These are phyloP conservation scores for Drosophila prolongata DNA, from an alignment of 2,888 invertebrate species.

Conservation along the genomic window DNA sequence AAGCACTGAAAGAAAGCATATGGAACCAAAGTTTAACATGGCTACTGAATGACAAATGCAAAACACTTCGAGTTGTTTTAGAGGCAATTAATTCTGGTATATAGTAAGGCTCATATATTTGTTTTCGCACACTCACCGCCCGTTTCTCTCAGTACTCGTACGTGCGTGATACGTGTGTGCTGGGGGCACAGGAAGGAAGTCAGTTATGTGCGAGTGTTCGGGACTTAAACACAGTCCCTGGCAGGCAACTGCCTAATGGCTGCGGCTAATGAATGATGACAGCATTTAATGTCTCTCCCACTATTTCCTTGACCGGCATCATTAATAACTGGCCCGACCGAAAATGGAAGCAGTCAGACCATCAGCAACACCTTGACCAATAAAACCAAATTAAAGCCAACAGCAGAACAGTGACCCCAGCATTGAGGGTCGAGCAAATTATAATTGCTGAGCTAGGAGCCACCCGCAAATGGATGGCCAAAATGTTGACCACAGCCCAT, in stretches of 20 bases:
- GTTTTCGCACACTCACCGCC: neutral
- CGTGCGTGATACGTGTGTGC: slow-evolving; percentile 9
- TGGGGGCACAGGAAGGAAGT: slow-evolving; percentile 50
- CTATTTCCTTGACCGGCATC: slow-evolving; percentile 36
- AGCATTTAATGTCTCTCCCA: slow-evolving; percentile 61
- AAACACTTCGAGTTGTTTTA: no score
- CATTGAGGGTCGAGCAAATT: slow-evolving; percentile 9
- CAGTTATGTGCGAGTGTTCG: slow-evolving; percentile 59
- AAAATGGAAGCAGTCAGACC: slow-evolving; percentile 26
- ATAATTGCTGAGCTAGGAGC: slow-evolving; percentile 32
- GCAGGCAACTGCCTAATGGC: slow-evolving; percentile 63
- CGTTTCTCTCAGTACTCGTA: slow-evolving; percentile 21
- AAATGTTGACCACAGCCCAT: slow-evolving; percentile 66
- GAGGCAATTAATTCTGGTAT: no score
- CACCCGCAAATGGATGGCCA: slow-evolving; percentile 23
- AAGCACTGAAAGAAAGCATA: slow-evolving; percentile 9
- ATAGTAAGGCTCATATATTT: neutral
- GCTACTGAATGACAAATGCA: neutral
- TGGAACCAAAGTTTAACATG: no score
- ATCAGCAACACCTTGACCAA: slow-evolving; percentile 59
- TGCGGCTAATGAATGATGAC: slow-evolving; percentile 78
- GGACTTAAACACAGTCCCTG: slow-evolving; percentile 50
- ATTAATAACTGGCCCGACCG: slow-evolving; percentile 59
- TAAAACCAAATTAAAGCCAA: slow-evolving; percentile 67
- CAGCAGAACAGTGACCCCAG: slow-evolving; percentile 16